These are phyloP conservation scores for Pionites leucogaster DNA, from an alignment of 2,113 vertebrate genomes.

Conservation along the genomic window DNA sequence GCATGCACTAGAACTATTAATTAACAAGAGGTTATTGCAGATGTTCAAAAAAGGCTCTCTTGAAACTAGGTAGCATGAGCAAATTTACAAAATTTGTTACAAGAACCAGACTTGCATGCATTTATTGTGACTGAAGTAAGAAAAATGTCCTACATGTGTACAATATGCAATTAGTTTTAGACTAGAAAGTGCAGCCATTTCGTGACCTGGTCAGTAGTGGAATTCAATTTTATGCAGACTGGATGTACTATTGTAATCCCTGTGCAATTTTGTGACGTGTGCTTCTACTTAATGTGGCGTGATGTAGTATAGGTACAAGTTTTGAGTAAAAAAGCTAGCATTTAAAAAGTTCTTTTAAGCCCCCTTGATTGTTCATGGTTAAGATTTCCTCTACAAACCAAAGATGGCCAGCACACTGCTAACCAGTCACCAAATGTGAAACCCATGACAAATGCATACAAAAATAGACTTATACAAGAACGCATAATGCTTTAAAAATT, in stretches of 20 bases:
- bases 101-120: constrained; percentile 92
- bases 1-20: constrained; percentile 90
- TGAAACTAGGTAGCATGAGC: constrained; percentile 91
- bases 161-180: constrained; percentile 92
- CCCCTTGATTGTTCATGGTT: constrained; percentile 80
- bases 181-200: constrained; percentile 89
- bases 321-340: constrained; percentile 71
- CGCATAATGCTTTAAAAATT: constrained; percentile 71
- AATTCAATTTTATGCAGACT: constrained; percentile 86
- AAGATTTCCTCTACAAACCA: constrained; percentile 84
- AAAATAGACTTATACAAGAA: constrained; percentile 57
- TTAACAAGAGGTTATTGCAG: constrained; percentile 80
- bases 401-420: constrained; percentile 88
- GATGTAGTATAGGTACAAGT: constrained; percentile 83
- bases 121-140: constrained; percentile 90
- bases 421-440: constrained; percentile 84
- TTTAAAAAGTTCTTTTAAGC: constrained; percentile 74
- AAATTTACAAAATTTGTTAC: constrained; percentile 82
- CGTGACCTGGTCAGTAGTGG: constrained; percentile 87
- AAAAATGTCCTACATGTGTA: constrained; percentile 90
- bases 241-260: constrained; percentile 92
- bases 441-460: constrained; percentile 70
- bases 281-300: constrained; percentile 88
- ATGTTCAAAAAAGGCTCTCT: constrained; percentile 80
- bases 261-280: constrained; percentile 93